Evolutionary conservation across 1,140 invertebrate genomes (phyloP).

Genomic region (Apis mellifera): Amel_HAv3.1 CM009935.2:7816501-7817000

Average conservation of each 20-base stretch:
- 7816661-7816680: constrained; percentile 62
- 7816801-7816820: neutral
- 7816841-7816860: too few species aligned
- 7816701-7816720: constrained; percentile 29
- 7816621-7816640: constrained; percentile 77
- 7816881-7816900: too few species aligned
- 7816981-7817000: too few species aligned
- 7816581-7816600: constrained; percentile 15
- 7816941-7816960: too few species aligned
- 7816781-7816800: constrained; percentile 16
- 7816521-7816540: constrained; percentile 11
- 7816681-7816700: constrained; percentile 40
- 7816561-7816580: neutral
- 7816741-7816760: constrained; percentile 49
- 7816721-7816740: constrained; percentile 36
- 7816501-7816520: neutral
- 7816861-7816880: neutral
- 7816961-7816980: too few species aligned
- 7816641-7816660: constrained; percentile 77
- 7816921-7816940: too few species aligned
- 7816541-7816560: constrained; percentile 57
- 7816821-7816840: neutral
- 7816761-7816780: constrained; percentile 35
- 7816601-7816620: constrained; percentile 61
- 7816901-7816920: too few species aligned